phyloP scores from a whole-genome alignment of 2,888 invertebrate species.

The Hirtodrosophila confusa region DNA sequence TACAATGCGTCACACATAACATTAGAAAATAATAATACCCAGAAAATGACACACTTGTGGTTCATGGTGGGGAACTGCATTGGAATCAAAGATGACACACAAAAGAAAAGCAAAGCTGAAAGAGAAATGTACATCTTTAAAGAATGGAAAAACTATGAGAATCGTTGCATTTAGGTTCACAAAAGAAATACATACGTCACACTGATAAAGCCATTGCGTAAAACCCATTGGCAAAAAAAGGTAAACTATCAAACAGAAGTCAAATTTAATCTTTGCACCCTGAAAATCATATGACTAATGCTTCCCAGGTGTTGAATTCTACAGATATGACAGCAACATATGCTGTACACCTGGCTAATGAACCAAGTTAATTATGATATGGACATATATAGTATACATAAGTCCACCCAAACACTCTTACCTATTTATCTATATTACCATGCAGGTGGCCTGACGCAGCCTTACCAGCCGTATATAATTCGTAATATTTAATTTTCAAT shows the following conservation, averaged over 20 bases:
- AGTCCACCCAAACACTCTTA: slow-evolving; percentile 6
- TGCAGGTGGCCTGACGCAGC: slow-evolving; percentile 41
- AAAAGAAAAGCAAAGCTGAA: neutral
- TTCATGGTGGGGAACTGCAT: neutral
- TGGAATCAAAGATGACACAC: slow-evolving; percentile 9
- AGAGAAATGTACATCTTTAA: slow-evolving; percentile 12
- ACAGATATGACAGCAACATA: slow-evolving; percentile 31
- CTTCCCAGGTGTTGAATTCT: slow-evolving; percentile 47
- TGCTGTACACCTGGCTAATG: slow-evolving; percentile 57
- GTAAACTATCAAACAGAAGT: slow-evolving; percentile 16
- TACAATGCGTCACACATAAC: no score
- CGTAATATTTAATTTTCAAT: slow-evolving; percentile 26
- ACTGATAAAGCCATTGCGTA: slow-evolving; percentile 28
- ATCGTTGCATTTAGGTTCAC: slow-evolving; percentile 13
- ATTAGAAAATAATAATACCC: neutral
- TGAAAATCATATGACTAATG: slow-evolving; percentile 51
- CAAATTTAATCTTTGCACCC: slow-evolving; percentile 46
- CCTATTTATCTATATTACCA: slow-evolving; percentile 24
- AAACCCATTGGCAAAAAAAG: slow-evolving; percentile 11
- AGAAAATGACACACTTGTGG: slow-evolving; percentile 10
- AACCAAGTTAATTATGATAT: slow-evolving; percentile 42
- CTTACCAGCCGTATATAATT: slow-evolving; percentile 5
- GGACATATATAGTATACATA: slow-evolving; percentile 10
- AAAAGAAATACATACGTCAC: slow-evolving; percentile 22
- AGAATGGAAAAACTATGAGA: neutral